Conservation (phyloP, 53 echinoderm and acorn worm genomes). For the Echinometra lucunter region DNA sequence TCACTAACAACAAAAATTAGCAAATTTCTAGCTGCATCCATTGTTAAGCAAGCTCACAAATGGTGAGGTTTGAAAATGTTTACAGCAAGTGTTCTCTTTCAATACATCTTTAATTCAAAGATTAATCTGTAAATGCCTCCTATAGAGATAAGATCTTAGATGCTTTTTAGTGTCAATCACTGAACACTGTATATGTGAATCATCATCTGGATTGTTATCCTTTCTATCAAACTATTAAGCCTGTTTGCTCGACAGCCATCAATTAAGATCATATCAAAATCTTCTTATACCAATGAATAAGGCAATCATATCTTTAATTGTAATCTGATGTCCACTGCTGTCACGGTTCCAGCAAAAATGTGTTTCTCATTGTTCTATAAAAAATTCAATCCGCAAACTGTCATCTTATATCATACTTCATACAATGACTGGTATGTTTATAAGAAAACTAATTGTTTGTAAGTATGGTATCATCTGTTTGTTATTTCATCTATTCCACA, state of each 20-base stretch:
- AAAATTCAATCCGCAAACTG: not conserved
- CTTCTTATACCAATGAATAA: not conserved
- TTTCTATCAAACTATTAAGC: not conserved
- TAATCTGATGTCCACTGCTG: not conserved
- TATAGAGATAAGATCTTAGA: not conserved
- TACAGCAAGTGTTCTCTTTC: not conserved
- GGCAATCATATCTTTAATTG: not conserved
- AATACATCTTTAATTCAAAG: constrained; percentile 12
- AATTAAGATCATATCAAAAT: constrained; percentile 39
- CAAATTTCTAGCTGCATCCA: not conserved
- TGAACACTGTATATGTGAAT: not conserved
- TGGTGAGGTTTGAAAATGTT: not conserved
- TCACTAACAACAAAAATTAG: not conserved
- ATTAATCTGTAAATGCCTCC: constrained; percentile 2
- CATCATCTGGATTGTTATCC: not conserved
- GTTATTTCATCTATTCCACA: not conserved
- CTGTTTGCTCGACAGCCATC: not conserved
- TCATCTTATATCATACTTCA: not conserved
- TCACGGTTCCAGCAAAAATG: not conserved
- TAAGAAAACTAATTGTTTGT: too few species aligned
- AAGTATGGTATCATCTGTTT: not conserved
- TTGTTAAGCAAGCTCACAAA: not conserved
- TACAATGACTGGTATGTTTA: too few species aligned
- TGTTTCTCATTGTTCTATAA: not conserved
- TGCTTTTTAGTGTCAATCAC: not conserved